These are phyloP conservation scores for Esox masquinongy DNA, from an alignment of 2,797 vertebrate species.

Conservation along the genomic window DNA sequence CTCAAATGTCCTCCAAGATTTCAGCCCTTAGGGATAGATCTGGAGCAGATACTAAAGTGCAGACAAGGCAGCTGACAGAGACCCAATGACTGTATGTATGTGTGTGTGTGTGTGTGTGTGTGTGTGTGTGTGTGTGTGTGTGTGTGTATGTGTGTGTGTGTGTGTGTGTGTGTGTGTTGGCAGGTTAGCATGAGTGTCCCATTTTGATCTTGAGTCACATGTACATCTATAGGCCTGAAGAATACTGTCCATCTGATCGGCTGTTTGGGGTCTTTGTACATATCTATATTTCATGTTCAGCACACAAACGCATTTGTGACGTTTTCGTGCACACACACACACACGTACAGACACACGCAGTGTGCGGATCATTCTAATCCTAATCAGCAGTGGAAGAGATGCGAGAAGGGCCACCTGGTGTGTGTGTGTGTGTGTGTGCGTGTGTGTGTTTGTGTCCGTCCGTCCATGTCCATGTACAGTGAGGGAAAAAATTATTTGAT, in stretches of 20 bases:
- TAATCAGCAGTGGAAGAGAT: constrained; percentile 62
- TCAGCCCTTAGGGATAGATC: constrained; percentile 19
- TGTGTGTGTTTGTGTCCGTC: constrained; percentile 55
- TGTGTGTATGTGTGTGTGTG: constrained; percentile 9
- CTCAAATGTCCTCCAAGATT: constrained; percentile 34
- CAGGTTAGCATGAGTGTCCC: not conserved
- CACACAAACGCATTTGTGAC: constrained; percentile 18
- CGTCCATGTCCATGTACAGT: no score
- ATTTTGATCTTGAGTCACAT: no score
- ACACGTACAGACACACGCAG: constrained; percentile 12
- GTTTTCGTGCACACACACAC: not conserved
- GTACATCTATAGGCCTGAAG: no score
- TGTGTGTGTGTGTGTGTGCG: constrained; percentile 38
- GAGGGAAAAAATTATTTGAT: no score
- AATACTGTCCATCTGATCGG: no score
- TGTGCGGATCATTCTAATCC: constrained; percentile 37
- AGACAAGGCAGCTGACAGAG: not conserved
- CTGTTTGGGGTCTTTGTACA: no score
- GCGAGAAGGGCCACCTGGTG: constrained; percentile 72
- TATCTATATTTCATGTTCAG: not conserved
- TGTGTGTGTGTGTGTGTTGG: constrained; percentile 19
- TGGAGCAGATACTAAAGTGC: not conserved
- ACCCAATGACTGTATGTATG: constrained; percentile 1
- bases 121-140: constrained; percentile 17
- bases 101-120: constrained; percentile 18